Evolutionary conservation across 2,113 vertebrate species (phyloP), one percentile per base, ranked within the genome.

Genomic region (Sciurus niger): DNA sequence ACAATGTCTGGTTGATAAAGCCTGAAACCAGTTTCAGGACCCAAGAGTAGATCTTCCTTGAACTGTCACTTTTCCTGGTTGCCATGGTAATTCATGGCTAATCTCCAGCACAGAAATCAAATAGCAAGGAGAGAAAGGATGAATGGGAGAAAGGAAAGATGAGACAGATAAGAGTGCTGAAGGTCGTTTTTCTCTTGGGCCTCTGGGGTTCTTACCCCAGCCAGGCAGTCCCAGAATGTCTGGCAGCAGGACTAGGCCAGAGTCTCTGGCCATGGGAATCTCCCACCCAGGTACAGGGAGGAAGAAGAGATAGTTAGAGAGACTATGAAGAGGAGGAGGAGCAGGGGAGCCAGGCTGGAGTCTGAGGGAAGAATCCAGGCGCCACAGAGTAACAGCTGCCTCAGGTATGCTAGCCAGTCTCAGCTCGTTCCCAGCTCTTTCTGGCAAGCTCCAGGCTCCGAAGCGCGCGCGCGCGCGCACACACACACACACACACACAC

Each of bases 381-480:
- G 99, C 99, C 99, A 98, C 30, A 0, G 96, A 98, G 98, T 99
- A 99, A 99, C 99, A 98, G 98, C 99, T 99, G 99, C 99, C 99
- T 99, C 99, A 99, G 99, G 99, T 99, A 99, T 99, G 99, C 98
- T 97, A 97, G 97, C 98, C 95, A 98, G 98, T 98, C 97, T 98
- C 96, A 96, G 98, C 98, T 98, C 97, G 98, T 99, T 99, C 99
- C 98, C 98, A 99, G 90, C 91, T 91, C 94, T 95, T 97, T 80
- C 80, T 96, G 96, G 90, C 95, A 96, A 97, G 91, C 93, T 86
- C 18, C 63, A 90, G 90, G 88, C 67, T 94, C 79, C 92, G 37
- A 40, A 40, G 83, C 10, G 40, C 28, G 18, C 84, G 40, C 28
- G 18, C 84, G n/a, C n/a, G n/a, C n/a, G n/a, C n/a, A 63, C 70